Base-by-base conservation (phyloP, 2,888 invertebrate species). In the Lacanobia oleracea region DNA sequence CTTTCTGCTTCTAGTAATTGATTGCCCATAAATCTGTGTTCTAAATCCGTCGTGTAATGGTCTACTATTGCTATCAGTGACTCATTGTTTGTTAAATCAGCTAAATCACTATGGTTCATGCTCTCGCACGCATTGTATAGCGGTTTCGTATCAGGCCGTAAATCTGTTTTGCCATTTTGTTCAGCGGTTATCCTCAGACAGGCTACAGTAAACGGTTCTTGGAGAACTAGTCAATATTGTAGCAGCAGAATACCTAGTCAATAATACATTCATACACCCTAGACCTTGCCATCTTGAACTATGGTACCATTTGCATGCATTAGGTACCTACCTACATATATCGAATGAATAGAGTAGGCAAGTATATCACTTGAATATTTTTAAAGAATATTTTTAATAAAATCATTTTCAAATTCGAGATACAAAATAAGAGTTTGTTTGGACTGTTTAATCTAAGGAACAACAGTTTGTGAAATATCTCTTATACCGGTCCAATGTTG, bases 51-150 rank as follows among this genome's bases (percentile, higher is more conserved):
- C 63, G 23, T 21, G 64, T 63, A n/a, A 9, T 50, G 43, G 6
- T 57, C 37, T 8, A 63, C 23, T 33, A 37, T 7, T 10, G 60
- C 37, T 82, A 82, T 79, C 79, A 72, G 48, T 79, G 79, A 83
- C 21, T 80, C 79, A 80, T 79, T 80, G 83, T 79, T 82, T 65
- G 53, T 48, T 45, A 53, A 79, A 66, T 60, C 73, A 50, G 14
- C 40, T 71, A 68, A 82, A 77, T 82, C 60, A 68, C 37, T 37
- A 48, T n/a, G 37, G 56, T 53, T 68, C 12, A 66, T 67, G 63
- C 27, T 21, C 21, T 56, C 48, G 16, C 43, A 60, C 63, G 48
- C 51, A 66, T 79, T 79, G 65, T 68, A 10, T n/a, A 54, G 1
- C 43, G 67, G 23, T 48, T 12, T 53, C 63, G 23, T 75, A 80